Base-by-base conservation (phyloP, 2,888 invertebrate species). In the Linnaemya vulpina region DNA sequence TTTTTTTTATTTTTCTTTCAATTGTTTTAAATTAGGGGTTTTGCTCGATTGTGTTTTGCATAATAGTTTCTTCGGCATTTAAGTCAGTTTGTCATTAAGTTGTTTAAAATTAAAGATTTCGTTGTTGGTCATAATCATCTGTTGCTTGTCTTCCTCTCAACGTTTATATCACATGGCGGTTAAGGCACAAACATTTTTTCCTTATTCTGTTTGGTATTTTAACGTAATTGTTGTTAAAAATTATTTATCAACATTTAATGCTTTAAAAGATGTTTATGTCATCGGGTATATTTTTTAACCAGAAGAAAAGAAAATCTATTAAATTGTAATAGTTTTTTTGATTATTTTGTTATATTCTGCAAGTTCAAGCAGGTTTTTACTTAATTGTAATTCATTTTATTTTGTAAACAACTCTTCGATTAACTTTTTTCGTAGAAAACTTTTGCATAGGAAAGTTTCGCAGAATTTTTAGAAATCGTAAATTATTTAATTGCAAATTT, bases 101-200 rank as follows among this genome's bases (percentile, higher is more conserved):
- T 78, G 78, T 82, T 85, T 78, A 65, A 85, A 85, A 85, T 82
- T 74, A 85, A 82, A 63, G 63, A 82, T 85, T 81, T 74, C 63
- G n/a, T 71, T 70, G 46, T 53, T 60, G 10, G 46, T 17, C 20
- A 11, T 55, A 43, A 20, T 49, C 35, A 22, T 67, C 11, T 20
- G 2, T 20, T 30, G 30, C 8, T 55, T 20, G 53, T 63, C 43
- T 53, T 63, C 43, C n/a, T 17, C 20, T 46, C 9, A 67, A 20
- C 1, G 9, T 53, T 38, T 20, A 46, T 25, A 65, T 43, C 68
- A 62, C 22, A 10, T 46, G 53, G 15, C 49, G 53, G 35, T 76
- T 60, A 46, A n/a, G 15, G 10, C 20, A 78, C n/a, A 4, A 17
- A n/a, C n/a, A 22, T 38, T 35, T 25, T 68, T 68, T 68, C 30